Conservation (phyloP, 2,113 vertebrate genomes). For the Cnemophilus loriae region DNA sequence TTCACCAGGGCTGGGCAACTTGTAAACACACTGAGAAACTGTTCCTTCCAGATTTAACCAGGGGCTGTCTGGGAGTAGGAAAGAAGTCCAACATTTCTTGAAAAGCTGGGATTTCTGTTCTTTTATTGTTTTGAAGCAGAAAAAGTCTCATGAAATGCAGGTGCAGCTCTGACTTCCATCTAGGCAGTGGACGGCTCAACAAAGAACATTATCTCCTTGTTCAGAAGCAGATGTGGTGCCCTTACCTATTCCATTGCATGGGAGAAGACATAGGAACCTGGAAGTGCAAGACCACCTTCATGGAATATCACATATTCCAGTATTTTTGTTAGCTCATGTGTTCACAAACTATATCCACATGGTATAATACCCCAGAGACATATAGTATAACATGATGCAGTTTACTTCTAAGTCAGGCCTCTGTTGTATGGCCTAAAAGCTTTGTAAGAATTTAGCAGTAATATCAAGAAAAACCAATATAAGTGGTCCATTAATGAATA, state of each 20-base stretch:
- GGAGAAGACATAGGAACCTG: background rate
- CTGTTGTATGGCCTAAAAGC: conserved; percentile 25
- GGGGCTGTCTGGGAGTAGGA: background rate
- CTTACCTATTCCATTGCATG: background rate
- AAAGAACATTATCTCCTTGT: background rate
- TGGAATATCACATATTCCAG: background rate
- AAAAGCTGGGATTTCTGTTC: background rate
- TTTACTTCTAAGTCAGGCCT: conserved; percentile 24
- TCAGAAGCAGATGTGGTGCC: background rate
- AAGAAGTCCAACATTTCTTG: background rate
- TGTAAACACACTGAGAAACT: background rate
- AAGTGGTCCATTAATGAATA: conserved; percentile 49
- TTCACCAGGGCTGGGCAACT: background rate
- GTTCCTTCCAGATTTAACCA: background rate
- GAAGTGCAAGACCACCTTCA: conserved; percentile 1
- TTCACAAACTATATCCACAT: conserved; percentile 3
- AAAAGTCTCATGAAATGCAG: background rate
- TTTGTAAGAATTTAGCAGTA: conserved; percentile 48
- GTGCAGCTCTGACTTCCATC: background rate
- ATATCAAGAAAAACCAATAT: conserved; percentile 7
- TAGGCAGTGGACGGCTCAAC: background rate
- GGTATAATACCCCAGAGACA: conserved; percentile 11
- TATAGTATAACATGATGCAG: conserved; percentile 8
- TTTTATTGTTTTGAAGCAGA: background rate
- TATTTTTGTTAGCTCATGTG: background rate